Conservation (phyloP, 2,888 invertebrate species). For the Melieria picta region DNA sequence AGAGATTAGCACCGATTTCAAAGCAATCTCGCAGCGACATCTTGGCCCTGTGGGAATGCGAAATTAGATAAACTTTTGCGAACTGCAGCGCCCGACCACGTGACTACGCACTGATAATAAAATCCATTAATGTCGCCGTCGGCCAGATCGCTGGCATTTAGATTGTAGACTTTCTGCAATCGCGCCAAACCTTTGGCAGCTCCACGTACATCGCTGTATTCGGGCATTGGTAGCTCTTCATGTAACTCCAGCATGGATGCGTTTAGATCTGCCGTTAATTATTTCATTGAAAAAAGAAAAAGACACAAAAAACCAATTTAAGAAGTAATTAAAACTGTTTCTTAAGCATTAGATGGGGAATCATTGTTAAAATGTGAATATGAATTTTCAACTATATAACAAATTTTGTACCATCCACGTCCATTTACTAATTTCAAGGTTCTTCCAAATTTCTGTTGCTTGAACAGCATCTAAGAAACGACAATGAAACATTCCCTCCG, state of each 20-base stretch:
- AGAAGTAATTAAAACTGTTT: no score
- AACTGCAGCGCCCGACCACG: background rate
- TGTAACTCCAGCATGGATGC: background rate
- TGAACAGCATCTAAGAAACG: no score
- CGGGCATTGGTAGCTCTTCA: slow-evolving; percentile 68
- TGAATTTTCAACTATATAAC: no score
- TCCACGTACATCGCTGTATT: slow-evolving; percentile 88
- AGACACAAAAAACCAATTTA: no score
- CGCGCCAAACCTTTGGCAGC: slow-evolving; percentile 90
- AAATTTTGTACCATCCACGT: no score
- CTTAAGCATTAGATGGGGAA: no score
- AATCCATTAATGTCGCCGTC: slow-evolving; percentile 82
- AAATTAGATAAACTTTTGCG: background rate
- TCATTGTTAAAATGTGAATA: no score
- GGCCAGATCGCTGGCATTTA: slow-evolving; percentile 83
- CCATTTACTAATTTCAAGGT: no score
- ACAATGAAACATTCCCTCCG: no score
- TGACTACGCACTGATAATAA: slow-evolving; percentile 74
- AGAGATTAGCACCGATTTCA: slow-evolving; percentile 51
- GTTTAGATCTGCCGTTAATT: slow-evolving; percentile 2
- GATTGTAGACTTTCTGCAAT: slow-evolving; percentile 89
- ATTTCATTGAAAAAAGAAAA: no score
- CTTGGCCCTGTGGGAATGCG: slow-evolving; percentile 15
- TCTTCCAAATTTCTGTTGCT: no score
- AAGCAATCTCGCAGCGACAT: slow-evolving; percentile 49